Evolutionary conservation across 2,888 invertebrate species (phyloP), one percentile per base, ranked within the genome.

Genomic region (Galeopsomyia nigrocyanea): DNA sequence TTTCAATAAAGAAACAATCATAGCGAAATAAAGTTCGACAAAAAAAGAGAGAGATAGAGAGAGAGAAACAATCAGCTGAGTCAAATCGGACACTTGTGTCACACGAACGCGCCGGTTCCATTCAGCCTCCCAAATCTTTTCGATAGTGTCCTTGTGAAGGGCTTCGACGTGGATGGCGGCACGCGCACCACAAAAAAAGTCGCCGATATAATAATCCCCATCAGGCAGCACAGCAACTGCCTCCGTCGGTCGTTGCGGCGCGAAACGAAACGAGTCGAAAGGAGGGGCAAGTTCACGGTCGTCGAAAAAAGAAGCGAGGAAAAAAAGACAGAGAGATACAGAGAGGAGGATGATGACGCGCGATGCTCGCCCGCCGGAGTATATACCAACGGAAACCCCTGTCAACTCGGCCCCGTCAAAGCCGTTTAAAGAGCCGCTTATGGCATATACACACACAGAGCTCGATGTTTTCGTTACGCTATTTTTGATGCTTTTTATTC

Each of bases 231-330:
- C n/a, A n/a, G n/a, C n/a, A n/a, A n/a, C n/a, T n/a, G n/a, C n/a
- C n/a, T n/a, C 83, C 81, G 82, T 80, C 79, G 79, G 82, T 81
- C 79, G 79, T 77, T 80, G 76, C 78, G 76, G 68, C 76, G 75
- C 77, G 76, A 80, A 80, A 80, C 79, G 46, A 13, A 80, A 80
- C 79, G 46, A 19, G 16, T 22, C 6, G 0, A 10, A 22, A 22
- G 58, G 58, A 62, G 79, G 82, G 82, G 81, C 83, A 84, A 84
- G 84, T 84, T 84, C 84, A 84, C 76, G 84, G 83, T 79, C 79
- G 76, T 79, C 76, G 76, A 78, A 79, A 76, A 77, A 76, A 78
- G 76, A 80, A 57, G 22, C 50, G 22, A 9, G 17, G 19, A 50
- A n/a, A 5, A 31, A 62, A 50, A 7, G 50, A 31, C 19, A 62